These are phyloP conservation scores for Dendropsophus ebraccatus DNA, from an alignment of 2,113 vertebrate genomes.

Conservation along the genomic window DNA sequence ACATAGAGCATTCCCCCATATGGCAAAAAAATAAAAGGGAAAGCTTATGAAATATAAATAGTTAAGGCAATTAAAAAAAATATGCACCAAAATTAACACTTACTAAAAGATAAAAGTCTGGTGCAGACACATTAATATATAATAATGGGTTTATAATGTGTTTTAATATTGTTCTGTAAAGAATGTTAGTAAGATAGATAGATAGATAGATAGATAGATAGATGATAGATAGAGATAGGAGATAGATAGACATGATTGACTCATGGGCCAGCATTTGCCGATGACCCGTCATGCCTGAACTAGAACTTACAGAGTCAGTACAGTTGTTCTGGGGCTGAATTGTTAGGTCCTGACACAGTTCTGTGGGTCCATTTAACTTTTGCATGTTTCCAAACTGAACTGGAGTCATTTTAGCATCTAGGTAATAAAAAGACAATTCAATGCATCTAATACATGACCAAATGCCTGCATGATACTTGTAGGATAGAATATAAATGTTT, in stretches of 20 bases:
- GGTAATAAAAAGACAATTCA: not conserved
- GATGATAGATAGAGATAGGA: too few relatives aligned
- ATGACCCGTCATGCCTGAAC: not conserved
- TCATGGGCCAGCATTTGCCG: too few relatives aligned
- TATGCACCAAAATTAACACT: too few relatives aligned
- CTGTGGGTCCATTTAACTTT: slow-evolving; percentile 70
- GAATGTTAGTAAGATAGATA: not conserved
- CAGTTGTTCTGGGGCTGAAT: slow-evolving; percentile 59
- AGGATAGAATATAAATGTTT: not conserved
- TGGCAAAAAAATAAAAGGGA: too few relatives aligned
- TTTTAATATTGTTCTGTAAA: too few relatives aligned
- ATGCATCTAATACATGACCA: not conserved
- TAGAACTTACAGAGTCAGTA: slow-evolving; percentile 61
- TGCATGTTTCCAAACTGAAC: slow-evolving; percentile 66
- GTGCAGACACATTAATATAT: too few relatives aligned
- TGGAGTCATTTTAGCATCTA: slow-evolving; percentile 65
- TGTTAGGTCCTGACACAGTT: slow-evolving; percentile 65
- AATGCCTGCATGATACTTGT: not conserved
- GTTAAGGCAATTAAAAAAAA: too few relatives aligned
- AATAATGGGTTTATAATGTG: too few relatives aligned
- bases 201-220: slow-evolving; percentile 15
- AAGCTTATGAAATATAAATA: too few relatives aligned
- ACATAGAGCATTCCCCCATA: too few relatives aligned
- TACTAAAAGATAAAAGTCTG: too few relatives aligned
- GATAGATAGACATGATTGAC: too few relatives aligned